A percentile compares a stretch with the other conserved stretches of the same genome.
Conservation (phyloP, 2,797 vertebrate genomes). For the Cossypha heuglini region DNA sequence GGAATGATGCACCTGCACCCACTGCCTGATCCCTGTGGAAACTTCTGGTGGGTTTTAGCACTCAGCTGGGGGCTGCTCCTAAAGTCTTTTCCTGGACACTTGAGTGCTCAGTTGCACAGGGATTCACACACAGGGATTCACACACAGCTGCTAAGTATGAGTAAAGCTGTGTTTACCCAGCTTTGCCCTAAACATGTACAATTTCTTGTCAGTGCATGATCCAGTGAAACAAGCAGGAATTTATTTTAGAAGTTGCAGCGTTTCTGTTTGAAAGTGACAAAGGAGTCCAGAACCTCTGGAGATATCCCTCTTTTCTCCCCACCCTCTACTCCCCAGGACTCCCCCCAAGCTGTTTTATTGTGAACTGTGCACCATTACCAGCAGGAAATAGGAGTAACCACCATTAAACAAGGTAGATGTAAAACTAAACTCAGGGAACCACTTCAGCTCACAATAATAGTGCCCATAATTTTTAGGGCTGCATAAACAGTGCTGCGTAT, state of each 20-base stretch:
- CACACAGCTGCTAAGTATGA: neutral
- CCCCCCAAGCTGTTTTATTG: neutral
- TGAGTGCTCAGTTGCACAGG: too few relatives aligned
- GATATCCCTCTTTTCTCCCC: neutral
- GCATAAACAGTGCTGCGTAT: fast-evolving
- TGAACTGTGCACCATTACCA: neutral
- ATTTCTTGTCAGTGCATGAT: neutral
- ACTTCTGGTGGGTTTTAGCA: neutral
- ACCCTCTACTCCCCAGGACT: neutral
- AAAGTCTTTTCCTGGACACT: neutral
- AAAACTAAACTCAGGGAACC: neutral
- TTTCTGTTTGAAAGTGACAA: neutral
- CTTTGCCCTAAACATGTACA: neutral
- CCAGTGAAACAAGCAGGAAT: neutral
- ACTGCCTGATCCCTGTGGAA: neutral
- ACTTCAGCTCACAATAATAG: neutral
- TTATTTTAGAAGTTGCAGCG: neutral
- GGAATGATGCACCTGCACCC: neutral
- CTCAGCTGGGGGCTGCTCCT: neutral
- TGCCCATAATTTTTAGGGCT: neutral
- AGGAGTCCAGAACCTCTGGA: neutral
- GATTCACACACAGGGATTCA: too few relatives aligned
- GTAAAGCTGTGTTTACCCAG: neutral
- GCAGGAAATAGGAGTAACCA: neutral
- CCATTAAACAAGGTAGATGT: neutral